phyloP scores from a whole-genome alignment of 2,113 vertebrate genomes.

The Martes martes region DNA sequence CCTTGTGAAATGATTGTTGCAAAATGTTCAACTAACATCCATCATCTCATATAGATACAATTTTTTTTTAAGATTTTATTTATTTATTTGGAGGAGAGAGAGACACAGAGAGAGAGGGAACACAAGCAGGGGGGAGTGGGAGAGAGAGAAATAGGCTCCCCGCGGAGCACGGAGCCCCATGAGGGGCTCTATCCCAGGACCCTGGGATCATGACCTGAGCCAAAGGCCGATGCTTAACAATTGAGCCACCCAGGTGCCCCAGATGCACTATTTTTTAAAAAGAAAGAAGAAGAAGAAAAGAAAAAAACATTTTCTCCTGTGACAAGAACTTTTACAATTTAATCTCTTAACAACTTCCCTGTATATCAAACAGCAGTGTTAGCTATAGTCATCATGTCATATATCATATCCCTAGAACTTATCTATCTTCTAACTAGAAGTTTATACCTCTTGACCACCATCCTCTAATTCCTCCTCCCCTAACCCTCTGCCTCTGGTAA shows the following conservation, averaged over 20 bases:
- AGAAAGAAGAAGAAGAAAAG: neutral
- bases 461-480: neutral
- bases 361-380: neutral
- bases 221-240: too few species aligned
- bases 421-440: neutral
- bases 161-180: too few species aligned
- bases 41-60: neutral
- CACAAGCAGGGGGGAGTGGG: too few species aligned
- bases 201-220: too few species aligned
- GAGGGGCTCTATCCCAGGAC: too few species aligned
- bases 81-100: too few species aligned
- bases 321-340: neutral
- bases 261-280: neutral
- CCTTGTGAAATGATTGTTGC: neutral
- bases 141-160: too few species aligned
- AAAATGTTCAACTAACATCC: neutral
- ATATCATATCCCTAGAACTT: neutral
- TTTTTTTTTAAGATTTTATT: neutral
- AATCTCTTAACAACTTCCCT: neutral
- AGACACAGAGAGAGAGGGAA: too few species aligned
- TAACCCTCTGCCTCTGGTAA: neutral
- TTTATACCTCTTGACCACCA: neutral
- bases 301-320: neutral
- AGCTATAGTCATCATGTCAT: neutral
- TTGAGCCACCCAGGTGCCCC: too few species aligned